Percentiles rank a stretch among this genome's conserved stretches.
Conservation (phyloP, 2,797 vertebrate species). For the Brachyrhaphis roseni region DNA sequence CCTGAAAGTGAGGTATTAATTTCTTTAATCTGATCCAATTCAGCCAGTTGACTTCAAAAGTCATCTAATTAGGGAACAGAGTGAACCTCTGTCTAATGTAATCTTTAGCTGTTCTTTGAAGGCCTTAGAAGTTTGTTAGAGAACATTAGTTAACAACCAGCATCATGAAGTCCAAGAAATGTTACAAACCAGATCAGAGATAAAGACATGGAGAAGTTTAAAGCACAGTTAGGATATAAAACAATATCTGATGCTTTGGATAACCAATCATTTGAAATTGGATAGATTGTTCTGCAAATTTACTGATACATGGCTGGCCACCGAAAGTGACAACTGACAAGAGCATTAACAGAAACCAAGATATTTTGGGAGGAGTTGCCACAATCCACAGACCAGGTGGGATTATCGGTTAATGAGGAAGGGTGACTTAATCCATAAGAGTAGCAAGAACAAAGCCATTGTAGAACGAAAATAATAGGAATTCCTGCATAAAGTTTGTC, state of each 20-base stretch:
- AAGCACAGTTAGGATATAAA: neutral
- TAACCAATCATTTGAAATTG: neutral
- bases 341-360: neutral
- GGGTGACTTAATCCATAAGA: neutral
- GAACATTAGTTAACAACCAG: neutral
- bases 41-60: neutral
- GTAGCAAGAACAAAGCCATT: neutral
- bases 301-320: neutral
- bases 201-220: neutral
- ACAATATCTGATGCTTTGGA: neutral
- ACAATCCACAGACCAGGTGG: neutral
- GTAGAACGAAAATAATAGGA: neutral
- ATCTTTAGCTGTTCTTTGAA: neutral
- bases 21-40: neutral
- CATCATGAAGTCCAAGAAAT: neutral
- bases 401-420: neutral
- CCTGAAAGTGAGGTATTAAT: neutral
- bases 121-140: neutral
- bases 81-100: neutral
- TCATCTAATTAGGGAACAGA: neutral
- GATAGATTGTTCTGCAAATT: neutral
- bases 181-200: neutral
- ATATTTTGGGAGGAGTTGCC: neutral
- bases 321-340: neutral
- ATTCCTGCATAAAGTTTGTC: neutral